These are phyloP conservation scores for Salvelinus sp. DNA, from an alignment of 2,113 vertebrate genomes.

Conservation along the genomic window DNA sequence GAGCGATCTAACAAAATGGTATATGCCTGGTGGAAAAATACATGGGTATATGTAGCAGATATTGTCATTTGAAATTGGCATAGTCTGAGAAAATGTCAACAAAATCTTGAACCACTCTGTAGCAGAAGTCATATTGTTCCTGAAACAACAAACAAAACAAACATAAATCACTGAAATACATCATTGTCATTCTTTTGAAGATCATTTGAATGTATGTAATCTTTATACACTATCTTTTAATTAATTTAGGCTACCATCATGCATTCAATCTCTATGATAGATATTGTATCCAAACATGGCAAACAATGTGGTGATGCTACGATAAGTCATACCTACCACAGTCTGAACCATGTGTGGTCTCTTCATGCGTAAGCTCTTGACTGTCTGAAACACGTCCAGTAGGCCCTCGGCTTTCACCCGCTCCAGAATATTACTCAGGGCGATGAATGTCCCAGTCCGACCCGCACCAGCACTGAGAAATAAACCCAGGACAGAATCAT, in stretches of 20 bases:
- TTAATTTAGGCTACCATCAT: too few species aligned
- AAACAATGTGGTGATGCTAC: not conserved
- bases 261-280: too few species aligned
- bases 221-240: not conserved
- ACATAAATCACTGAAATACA: not conserved
- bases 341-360: slow-evolving; percentile 99
- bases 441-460: slow-evolving; percentile 94
- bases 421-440: slow-evolving; percentile 96
- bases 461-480: slow-evolving; percentile 88
- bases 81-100: slow-evolving; percentile 99
- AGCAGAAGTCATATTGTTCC: slow-evolving; percentile 99
- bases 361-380: slow-evolving; percentile 97
- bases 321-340: slow-evolving; percentile 78
- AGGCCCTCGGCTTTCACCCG: slow-evolving; percentile 96
- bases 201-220: not conserved
- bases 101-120: slow-evolving; percentile 99
- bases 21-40: slow-evolving; percentile 42
- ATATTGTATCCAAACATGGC: not conserved
- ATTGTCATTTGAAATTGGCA: slow-evolving; percentile 96
- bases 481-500: slow-evolving; percentile 26
- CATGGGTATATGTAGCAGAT: slow-evolving; percentile 64
- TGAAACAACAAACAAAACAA: slow-evolving; percentile 64
- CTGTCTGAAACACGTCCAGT: slow-evolving; percentile 95
- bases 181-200: not conserved
- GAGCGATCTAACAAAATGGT: slow-evolving; percentile 62